Evolutionary conservation across 1,140 invertebrate genomes (phyloP).

Genomic region (Lamellibrachia luymesi): DNA sequence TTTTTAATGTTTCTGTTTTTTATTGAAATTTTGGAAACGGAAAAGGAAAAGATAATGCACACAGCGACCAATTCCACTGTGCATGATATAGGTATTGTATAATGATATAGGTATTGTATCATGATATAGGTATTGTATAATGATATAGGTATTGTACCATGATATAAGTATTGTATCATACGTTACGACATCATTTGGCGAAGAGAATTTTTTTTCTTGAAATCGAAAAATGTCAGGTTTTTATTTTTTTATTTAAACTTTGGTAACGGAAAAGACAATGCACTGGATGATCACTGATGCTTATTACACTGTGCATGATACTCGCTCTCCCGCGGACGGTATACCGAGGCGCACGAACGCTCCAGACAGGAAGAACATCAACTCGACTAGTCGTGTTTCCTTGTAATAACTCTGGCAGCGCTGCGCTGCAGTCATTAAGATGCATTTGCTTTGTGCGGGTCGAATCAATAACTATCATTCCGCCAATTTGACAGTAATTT

Average conservation of each 20-base stretch:
- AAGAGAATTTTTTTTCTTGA: background rate
- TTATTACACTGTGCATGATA: background rate
- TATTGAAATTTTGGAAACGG: too few relatives aligned
- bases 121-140: too few relatives aligned
- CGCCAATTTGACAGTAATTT: constrained; percentile 5
- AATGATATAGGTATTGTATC: too few relatives aligned
- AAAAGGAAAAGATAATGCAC: too few relatives aligned
- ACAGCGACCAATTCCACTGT: too few relatives aligned
- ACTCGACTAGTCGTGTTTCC: background rate
- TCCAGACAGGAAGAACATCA: background rate
- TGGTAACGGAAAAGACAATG: background rate
- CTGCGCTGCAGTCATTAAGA: background rate
- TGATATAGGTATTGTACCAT: too few relatives aligned
- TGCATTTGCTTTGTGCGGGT: background rate
- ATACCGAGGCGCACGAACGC: background rate
- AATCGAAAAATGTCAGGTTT: background rate
- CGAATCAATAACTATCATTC: background rate
- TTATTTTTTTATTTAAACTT: background rate
- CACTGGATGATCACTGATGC: background rate
- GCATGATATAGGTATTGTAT: too few relatives aligned
- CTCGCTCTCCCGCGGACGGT: background rate
- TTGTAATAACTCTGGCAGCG: background rate
- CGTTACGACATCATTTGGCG: too few relatives aligned
- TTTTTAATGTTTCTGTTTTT: too few relatives aligned
- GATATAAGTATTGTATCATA: too few relatives aligned